Conservation (phyloP, 2,113 vertebrate genomes). For the Sylvilagus bachmani region DNA sequence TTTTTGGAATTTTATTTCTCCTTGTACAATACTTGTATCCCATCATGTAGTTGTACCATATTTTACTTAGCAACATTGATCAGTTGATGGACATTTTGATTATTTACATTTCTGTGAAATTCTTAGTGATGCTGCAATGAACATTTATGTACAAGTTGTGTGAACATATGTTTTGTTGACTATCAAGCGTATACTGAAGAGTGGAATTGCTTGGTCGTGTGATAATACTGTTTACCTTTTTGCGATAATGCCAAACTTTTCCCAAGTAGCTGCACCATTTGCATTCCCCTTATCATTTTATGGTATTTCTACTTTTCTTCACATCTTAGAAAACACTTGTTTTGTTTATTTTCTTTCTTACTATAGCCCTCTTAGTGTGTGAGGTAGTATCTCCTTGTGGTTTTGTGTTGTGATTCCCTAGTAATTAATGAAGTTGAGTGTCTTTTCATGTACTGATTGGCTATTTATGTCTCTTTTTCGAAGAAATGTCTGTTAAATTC, state of each 20-base stretch:
- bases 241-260: slow-evolving; percentile 32
- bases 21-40: background rate
- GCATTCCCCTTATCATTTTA: background rate
- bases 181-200: background rate
- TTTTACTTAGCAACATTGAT: slow-evolving; percentile 25
- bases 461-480: slow-evolving; percentile 4
- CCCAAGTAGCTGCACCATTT: background rate
- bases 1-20: slow-evolving; percentile 9
- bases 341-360: background rate
- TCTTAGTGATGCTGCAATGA: slow-evolving; percentile 35
- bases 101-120: slow-evolving; percentile 18
- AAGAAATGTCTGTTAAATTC: background rate
- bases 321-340: background rate
- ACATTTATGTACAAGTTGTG: slow-evolving; percentile 38
- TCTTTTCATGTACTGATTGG: slow-evolving; percentile 13
- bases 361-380: background rate
- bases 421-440: background rate
- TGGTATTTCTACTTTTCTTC: background rate
- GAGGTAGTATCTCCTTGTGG: background rate
- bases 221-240: slow-evolving; percentile 6
- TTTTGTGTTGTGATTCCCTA: slow-evolving; percentile 10
- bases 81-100: slow-evolving; percentile 3
- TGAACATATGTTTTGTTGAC: background rate
- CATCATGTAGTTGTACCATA: background rate
- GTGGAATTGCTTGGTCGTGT: background rate